These are phyloP conservation scores for Sycophaga agraensis DNA, from an alignment of 1,140 invertebrate species.

Conservation along the genomic window DNA sequence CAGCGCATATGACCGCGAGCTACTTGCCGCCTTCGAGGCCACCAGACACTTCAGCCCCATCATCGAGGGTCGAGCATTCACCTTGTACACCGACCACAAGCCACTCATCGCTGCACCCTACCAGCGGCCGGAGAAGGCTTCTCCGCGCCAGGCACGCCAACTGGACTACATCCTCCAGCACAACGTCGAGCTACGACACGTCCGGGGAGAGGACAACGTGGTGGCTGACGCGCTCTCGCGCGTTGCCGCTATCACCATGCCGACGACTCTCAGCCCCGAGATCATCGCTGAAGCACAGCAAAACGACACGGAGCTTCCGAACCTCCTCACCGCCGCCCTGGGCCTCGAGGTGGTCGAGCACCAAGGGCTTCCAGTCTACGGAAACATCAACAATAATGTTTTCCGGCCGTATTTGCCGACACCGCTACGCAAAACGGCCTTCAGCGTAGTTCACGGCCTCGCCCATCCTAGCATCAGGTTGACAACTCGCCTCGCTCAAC, in stretches of 20 bases:
- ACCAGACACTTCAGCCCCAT: constrained; percentile 39
- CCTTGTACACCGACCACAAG: constrained; percentile 37
- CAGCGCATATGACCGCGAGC: constrained; percentile 39
- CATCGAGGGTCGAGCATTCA: constrained; percentile 34
- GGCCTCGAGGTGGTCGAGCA: neutral
- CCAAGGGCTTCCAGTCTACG: neutral
- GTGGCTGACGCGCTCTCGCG: constrained; percentile 7
- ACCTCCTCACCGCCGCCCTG: neutral
- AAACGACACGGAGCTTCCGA: no score
- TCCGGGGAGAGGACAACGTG: constrained; percentile 1
- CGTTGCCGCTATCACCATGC: neutral
- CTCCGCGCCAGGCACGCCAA: constrained; percentile 7
- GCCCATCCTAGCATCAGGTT: neutral
- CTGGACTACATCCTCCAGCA: constrained; percentile 5
- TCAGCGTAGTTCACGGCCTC: neutral
- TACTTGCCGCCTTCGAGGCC: constrained; percentile 36
- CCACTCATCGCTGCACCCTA: constrained; percentile 32
- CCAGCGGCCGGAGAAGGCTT: neutral
- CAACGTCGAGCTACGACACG: neutral
- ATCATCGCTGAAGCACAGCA: no score
- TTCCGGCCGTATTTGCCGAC: neutral
- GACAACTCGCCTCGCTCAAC: neutral
- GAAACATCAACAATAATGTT: neutral
- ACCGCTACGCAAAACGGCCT: neutral
- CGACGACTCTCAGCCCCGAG: neutral